Evolutionary conservation across 1,140 invertebrate genomes (phyloP), one percentile per base, ranked within the genome.

Genomic region (Papilio helenus): DNA sequence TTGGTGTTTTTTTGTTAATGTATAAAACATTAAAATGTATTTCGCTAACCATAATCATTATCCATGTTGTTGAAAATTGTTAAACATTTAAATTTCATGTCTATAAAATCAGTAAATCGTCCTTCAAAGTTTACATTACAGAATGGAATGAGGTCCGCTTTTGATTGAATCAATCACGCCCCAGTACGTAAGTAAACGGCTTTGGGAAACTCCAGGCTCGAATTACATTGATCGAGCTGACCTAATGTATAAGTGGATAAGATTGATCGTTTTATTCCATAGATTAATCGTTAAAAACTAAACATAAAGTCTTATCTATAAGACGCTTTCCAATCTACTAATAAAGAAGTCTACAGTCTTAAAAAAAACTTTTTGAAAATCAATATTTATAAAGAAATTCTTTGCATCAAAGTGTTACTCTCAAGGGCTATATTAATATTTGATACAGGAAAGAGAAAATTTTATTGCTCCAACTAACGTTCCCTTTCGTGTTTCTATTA

Each of bases 381-480:
- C 14, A 29, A 65, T 14, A 14, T 65, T 65, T 7, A 29, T 29
- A 29, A 65, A 29, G 1, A 29, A 29, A 29, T 68, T 68, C 26
- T 68, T 68, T 29, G 61, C 26, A 34, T 29, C 26, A 68, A 39
- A 39, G 20, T 18, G 12, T 29, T 34, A 68, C 61, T 26, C 26
- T 29, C 10, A 26, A 68, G 61, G 14, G 61, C 4, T 68, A 68
- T 8, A 68, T 68, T 34, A 68, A 68, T 68, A 68, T 68, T 68
- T 68, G 34, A 68, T 5, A 16, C 7, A 34, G 61, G 23, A 12
- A 68, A 68, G 26, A 68, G 26, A 68, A 68, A 39, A 29, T 68
- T 68, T 68, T 68, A 68, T 68, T 68, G 61, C 61, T 68, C 34
- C 58, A 61, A 68, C 61, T 34, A 29, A 65, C 61, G 26, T 65